phyloP scores from a whole-genome alignment of 2,113 vertebrate species.

The Channa argus region DNA sequence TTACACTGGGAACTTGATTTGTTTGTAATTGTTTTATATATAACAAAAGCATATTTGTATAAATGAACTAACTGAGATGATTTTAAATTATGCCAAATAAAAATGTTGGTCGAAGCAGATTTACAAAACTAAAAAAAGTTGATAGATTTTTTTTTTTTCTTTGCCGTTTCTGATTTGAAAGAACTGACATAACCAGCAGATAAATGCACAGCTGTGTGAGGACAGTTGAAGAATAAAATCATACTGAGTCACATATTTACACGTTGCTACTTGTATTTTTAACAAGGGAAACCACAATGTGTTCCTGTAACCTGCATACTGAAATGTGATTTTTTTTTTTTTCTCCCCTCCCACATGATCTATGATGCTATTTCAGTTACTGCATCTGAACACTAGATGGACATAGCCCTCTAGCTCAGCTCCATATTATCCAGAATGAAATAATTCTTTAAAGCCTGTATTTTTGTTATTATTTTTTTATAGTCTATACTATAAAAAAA shows the following conservation, averaged over 20 bases:
- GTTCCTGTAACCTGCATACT: not conserved
- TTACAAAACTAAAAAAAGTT: too few species aligned
- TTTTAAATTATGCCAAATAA: constrained; percentile 89
- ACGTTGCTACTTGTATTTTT: constrained; percentile 9
- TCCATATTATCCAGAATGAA: not conserved
- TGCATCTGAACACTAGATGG: constrained; percentile 74
- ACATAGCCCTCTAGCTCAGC: constrained; percentile 46
- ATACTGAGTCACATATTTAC: not conserved
- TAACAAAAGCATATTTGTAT: constrained; percentile 86
- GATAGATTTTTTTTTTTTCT: not conserved
- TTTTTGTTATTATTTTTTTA: not conserved
- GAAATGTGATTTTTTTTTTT: not conserved
- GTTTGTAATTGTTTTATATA: constrained; percentile 84
- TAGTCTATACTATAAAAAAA: too few species aligned
- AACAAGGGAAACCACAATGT: constrained; percentile 49
- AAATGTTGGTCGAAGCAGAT: constrained; percentile 75
- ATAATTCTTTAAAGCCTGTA: constrained; percentile 22
- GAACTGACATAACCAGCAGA: not conserved
- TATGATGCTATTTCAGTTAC: constrained; percentile 42
- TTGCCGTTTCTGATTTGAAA: not conserved
- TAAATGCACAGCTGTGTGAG: not conserved
- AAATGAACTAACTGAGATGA: constrained; percentile 88
- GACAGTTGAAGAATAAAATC: constrained; percentile 1
- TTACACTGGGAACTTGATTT: constrained; percentile 93
- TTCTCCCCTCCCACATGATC: too few species aligned